Evolutionary conservation across 2,888 invertebrate species (phyloP), one percentile per base, ranked within the genome.

Genomic region (Scelioninae gen. 1): DNA sequence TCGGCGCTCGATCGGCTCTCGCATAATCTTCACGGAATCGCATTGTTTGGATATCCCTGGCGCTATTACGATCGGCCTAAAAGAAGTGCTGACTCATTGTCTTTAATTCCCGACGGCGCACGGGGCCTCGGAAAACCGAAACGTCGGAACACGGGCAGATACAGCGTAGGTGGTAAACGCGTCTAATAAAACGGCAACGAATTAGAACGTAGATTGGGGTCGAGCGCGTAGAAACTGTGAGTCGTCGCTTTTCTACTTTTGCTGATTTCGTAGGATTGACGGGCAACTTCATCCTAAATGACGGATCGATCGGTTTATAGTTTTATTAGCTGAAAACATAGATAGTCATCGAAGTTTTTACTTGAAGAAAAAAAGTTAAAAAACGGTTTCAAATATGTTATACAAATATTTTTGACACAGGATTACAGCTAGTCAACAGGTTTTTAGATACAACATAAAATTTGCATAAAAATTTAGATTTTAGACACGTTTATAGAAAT

Each of bases 1-100:
- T 85, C 85, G 83, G 53, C 84, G 84, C 80, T 88, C 88, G 88
- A 77, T 89, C 87, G 87, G 87, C 87, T 88, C 72, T 82, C 86
- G 86, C 87, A 85, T 87, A 88, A 90, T 89, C 87, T 85, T 85
- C 86, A 83, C 87, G 87, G 88, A 90, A 90, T 90, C 88, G 85
- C 86, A 87, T 88, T 88, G 88, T 89, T 87, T 85, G 87, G 86
- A 83, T n/a, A 40, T 6, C 85, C 85, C 82, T 84, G 84, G 79
- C 83, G 86, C 87, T 88, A 89, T 88, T 87, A 87, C 84, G 79
- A 84, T 81, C 86, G 86, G 60, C 66, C 66, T 56, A 43, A 65
- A 85, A 85, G 86, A 90, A 88, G 84, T 86, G 90, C 90, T 91
- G 91, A 91, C 89, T 88, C 88, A 87, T 85, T 74, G 78, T 78